phyloP scores from a whole-genome alignment of 64 coral and sea anemone species.

The Montipora foliosa region DNA sequence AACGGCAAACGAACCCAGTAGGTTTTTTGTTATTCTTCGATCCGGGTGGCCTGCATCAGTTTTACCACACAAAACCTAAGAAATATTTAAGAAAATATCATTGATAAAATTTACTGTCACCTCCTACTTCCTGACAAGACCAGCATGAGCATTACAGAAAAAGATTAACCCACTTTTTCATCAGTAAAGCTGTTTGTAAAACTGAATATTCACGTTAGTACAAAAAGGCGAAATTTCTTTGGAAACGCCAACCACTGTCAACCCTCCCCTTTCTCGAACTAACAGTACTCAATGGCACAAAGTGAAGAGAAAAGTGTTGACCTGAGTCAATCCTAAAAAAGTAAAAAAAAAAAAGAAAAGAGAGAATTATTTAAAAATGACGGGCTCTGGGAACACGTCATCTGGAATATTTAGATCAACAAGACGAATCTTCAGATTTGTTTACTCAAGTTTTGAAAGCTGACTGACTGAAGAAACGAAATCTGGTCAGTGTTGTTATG shows the following conservation, averaged over 20 bases:
- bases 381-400: constrained; percentile 55
- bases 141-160: too few species aligned
- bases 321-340: neutral
- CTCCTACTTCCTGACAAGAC: too few species aligned
- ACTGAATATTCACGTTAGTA: neutral
- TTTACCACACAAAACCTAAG: too few species aligned
- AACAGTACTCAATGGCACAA: neutral
- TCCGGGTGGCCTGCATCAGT: too few species aligned
- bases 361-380: constrained; percentile 7
- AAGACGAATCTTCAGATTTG: constrained; percentile 7
- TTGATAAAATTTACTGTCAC: too few species aligned
- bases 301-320: neutral
- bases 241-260: neutral
- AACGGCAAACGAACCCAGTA: too few species aligned
- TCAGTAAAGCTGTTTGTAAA: neutral
- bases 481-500: neutral
- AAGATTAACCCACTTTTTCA: too few species aligned
- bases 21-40: too few species aligned
- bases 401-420: constrained; percentile 21
- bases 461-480: constrained; percentile 47
- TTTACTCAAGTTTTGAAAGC: constrained; percentile 35
- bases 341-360: too few species aligned
- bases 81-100: too few species aligned
- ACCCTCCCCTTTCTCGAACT: neutral
- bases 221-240: neutral